Evolutionary conservation across 2,113 vertebrate species (phyloP), one percentile per base, ranked within the genome.

Genomic region (Sula dactylatra): DNA sequence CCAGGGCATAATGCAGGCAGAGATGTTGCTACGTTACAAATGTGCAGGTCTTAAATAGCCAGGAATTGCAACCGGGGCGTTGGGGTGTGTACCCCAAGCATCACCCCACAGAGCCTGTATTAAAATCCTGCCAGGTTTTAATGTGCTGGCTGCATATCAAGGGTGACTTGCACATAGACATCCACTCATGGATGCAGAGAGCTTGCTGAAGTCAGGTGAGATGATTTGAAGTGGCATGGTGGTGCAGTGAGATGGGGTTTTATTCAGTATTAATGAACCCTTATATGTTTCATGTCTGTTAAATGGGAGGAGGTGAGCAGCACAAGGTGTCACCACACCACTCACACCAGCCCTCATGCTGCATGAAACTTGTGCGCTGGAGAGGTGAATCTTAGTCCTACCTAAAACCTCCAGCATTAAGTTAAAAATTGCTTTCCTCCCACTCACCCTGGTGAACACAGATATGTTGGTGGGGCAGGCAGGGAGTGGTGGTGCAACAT

Each of bases 381-480:
- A 36, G 59, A 52, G 36, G 9, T 69, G 40, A 70, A 36, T 76
- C 55, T 84, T 11, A 42, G 31, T 36, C 38, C 56, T 38, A 49
- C 38, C 8, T 24, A 45, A 82, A 36, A 34, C 49, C 17, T 69
- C 16, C 8, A 11, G 56, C 4, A 1, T 26, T 40, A 13, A 66
- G 31, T 69, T 69, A 22, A 65, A 55, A 66, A 31, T 15, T 1
- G 4, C 10, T 93, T 81, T 73, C 24, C 45, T 91, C 36, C 36
- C 27, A 21, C 36, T 11, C 8, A 0, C 31, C n/a, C 44, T 0
- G 1, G 38, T n/a, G 34, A 58, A 19, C 0, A 2, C 8, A 17
- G 56, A 42, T 13, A 29, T 36, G 8, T 17, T 45, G 19, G 31
- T 49, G 82, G 36, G 44, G 20, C 0, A 10, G 18, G 40, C 31